Evolutionary conservation across 2,797 vertebrate genomes (phyloP).

Genomic region (Eidolon dupreanum): DNA sequence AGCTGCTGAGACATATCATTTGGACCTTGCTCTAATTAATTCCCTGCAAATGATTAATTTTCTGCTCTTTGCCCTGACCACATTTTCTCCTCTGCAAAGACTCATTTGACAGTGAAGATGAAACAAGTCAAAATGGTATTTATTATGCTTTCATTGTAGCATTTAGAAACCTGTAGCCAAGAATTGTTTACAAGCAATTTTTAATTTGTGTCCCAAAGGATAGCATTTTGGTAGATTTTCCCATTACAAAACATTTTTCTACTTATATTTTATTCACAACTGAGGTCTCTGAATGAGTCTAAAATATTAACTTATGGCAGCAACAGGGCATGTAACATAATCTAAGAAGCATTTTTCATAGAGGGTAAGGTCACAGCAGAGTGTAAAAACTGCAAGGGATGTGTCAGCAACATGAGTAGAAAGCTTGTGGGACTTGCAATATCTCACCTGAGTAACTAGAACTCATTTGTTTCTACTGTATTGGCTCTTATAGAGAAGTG

Average conservation of each 20-base stretch:
- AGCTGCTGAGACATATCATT: neutral
- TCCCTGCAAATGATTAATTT: constrained; percentile 39
- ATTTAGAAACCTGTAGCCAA: neutral
- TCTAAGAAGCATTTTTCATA: neutral
- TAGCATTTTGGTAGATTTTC: neutral
- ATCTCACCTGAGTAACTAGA: neutral
- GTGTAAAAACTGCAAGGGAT: neutral
- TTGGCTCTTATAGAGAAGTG: neutral
- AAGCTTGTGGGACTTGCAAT: accelerated
- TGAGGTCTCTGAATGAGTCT: neutral
- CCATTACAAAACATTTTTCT: neutral
- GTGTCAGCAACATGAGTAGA: neutral
- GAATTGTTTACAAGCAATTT: neutral
- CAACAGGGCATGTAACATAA: neutral
- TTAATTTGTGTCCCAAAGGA: neutral
- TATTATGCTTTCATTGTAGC: neutral
- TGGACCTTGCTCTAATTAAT: constrained; percentile 60
- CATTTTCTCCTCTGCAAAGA: neutral
- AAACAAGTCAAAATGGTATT: neutral
- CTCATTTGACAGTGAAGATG: neutral
- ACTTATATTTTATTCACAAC: neutral
- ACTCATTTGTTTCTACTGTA: neutral
- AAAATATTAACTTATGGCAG: neutral
- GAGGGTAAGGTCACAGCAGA: neutral
- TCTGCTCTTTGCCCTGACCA: neutral